phyloP scores from a whole-genome alignment of 64 coral and sea anemone species.

The Anthopleura sola region DNA sequence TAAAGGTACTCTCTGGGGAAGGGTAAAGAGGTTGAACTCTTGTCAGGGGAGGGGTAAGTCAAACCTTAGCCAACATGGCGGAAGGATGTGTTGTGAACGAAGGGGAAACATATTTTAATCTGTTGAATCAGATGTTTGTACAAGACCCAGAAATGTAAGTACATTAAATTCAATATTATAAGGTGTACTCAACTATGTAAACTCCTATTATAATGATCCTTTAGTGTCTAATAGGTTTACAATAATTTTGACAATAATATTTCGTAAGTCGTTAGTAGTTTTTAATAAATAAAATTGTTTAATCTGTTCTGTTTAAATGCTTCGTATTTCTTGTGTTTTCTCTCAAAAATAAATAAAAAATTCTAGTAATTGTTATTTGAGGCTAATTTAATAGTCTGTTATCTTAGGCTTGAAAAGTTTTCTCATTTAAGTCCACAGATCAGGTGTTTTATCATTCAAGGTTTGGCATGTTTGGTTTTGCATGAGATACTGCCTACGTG shows the following conservation, averaged over 20 bases:
- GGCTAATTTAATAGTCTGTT: background rate
- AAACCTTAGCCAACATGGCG: slow-evolving; percentile 47
- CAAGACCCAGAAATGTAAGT: slow-evolving; percentile 60
- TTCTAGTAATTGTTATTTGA: background rate
- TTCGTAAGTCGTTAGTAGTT: background rate
- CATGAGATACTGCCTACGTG: too few relatives aligned
- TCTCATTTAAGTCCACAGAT: background rate
- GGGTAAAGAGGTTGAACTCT: background rate
- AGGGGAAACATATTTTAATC: slow-evolving; percentile 43
- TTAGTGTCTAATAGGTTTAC: background rate
- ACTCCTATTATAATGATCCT: background rate
- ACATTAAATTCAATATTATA: background rate
- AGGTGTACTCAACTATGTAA: background rate
- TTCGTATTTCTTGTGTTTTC: background rate
- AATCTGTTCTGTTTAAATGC: background rate
- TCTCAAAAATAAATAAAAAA: background rate
- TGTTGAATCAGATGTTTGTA: slow-evolving; percentile 49
- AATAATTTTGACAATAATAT: background rate
- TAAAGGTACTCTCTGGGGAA: background rate
- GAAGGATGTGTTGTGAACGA: background rate
- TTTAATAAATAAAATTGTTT: background rate
- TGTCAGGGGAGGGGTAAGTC: background rate
- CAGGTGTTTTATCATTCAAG: background rate
- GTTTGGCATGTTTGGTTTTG: too few relatives aligned
- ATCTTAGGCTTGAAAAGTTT: background rate